Conservation (phyloP, 1,140 invertebrate genomes). For the Musca domestica region DNA sequence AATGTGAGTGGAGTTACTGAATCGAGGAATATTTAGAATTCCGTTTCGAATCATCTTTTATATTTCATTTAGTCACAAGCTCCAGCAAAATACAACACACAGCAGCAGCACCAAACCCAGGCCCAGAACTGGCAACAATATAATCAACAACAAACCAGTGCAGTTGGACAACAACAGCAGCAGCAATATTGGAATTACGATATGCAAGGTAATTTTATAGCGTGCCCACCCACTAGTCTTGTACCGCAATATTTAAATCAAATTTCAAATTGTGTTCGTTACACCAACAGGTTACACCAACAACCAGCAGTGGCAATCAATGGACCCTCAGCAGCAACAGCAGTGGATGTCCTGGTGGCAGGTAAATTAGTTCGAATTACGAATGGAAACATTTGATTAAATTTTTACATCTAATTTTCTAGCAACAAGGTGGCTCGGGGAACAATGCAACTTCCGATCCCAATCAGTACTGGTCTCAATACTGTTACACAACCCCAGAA, state of each 20-base stretch:
- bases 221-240: not conserved
- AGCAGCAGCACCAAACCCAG: constrained; percentile 27
- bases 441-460: constrained; percentile 36
- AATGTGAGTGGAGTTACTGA: constrained; percentile 28
- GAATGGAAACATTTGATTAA: not conserved
- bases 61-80: not conserved
- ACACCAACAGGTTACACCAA: constrained; percentile 45
- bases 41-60: not conserved
- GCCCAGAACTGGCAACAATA: constrained; percentile 33
- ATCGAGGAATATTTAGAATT: not conserved
- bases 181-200: constrained; percentile 47
- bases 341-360: constrained; percentile 53
- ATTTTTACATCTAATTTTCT: not conserved
- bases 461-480: constrained; percentile 53
- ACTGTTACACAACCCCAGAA: constrained; percentile 45
- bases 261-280: constrained; percentile 5
- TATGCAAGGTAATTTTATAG: constrained; percentile 41
- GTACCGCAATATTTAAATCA: not conserved
- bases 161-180: constrained; percentile 37
- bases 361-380: no score
- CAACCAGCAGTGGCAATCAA: constrained; percentile 46
- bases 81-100: not conserved
- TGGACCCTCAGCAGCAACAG: constrained; percentile 47
- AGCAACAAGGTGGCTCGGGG: constrained; percentile 29
- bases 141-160: constrained; percentile 32